Evolutionary conservation across 2,113 vertebrate species (phyloP).

Genomic region (Varanus komodoensis): DNA sequence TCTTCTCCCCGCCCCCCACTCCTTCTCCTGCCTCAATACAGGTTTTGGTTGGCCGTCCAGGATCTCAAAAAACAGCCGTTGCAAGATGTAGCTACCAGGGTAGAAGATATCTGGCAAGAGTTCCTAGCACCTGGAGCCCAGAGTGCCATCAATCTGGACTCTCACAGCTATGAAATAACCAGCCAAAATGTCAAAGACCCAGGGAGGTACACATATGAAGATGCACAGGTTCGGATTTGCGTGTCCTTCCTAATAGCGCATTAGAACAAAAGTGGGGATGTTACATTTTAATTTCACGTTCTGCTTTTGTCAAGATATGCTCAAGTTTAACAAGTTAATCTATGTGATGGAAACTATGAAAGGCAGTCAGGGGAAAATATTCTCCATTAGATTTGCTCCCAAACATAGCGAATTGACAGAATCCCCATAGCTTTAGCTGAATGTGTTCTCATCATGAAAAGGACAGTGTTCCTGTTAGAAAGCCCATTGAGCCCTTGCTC

Average conservation of each 20-base stretch:
- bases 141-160: constrained; percentile 96
- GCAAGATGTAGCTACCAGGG: constrained; percentile 87
- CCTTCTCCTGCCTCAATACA: constrained; percentile 51
- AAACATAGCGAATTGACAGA: background rate
- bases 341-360: constrained; percentile 51
- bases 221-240: constrained; percentile 89
- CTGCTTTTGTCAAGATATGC: constrained; percentile 53
- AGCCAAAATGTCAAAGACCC: constrained; percentile 96
- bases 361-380: constrained; percentile 31
- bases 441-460: background rate
- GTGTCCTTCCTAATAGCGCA: constrained; percentile 37
- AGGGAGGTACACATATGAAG: constrained; percentile 94
- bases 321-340: constrained; percentile 45
- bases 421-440: background rate
- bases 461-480: background rate
- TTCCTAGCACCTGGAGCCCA: constrained; percentile 94
- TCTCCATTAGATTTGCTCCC: constrained; percentile 48
- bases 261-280: background rate
- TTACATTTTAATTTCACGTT: constrained; percentile 48
- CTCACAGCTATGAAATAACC: constrained; percentile 95
- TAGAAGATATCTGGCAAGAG: constrained; percentile 96
- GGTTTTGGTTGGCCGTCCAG: constrained; percentile 97
- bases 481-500: background rate
- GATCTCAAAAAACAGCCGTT: constrained; percentile 92
- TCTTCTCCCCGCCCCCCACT: too few relatives aligned